phyloP scores from a whole-genome alignment of 2,888 invertebrate species.

The Trichogramma dendrolimi region DNA sequence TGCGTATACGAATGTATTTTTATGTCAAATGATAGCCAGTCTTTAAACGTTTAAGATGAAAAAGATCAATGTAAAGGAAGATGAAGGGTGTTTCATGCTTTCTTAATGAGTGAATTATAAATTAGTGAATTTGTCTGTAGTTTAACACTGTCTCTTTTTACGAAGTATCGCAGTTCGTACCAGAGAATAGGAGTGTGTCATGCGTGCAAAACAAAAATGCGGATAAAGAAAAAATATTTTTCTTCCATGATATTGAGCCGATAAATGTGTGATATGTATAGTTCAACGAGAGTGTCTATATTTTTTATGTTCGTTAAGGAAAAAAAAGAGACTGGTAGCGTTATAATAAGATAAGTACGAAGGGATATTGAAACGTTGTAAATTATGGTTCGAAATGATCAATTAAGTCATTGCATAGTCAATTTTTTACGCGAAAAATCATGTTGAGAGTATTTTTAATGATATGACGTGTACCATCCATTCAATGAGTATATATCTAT shows the following conservation, averaged over 20 bases:
- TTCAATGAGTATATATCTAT: not conserved
- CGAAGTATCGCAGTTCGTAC: too few species aligned
- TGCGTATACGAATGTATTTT: too few species aligned
- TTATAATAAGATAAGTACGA: slow-evolving; percentile 31
- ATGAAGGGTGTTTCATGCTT: too few species aligned
- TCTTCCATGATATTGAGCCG: slow-evolving; percentile 27
- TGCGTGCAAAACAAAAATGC: slow-evolving; percentile 4
- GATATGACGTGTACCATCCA: not conserved
- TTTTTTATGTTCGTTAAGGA: slow-evolving; percentile 41
- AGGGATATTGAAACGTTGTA: slow-evolving; percentile 28
- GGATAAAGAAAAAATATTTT: slow-evolving; percentile 15
- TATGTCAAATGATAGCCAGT: too few species aligned
- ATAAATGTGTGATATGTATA: slow-evolving; percentile 44
- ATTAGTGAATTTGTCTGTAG: too few species aligned
- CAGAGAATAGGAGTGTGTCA: too few species aligned
- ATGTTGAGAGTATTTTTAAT: slow-evolving; percentile 1
- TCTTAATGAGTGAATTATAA: too few species aligned
- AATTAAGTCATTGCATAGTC: slow-evolving; percentile 32
- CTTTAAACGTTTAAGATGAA: too few species aligned
- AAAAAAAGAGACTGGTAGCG: slow-evolving; percentile 36
- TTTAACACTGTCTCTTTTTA: too few species aligned
- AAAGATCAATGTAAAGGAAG: too few species aligned
- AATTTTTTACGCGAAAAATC: slow-evolving; percentile 26
- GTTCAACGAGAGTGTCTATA: slow-evolving; percentile 40
- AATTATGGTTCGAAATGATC: slow-evolving; percentile 20